Percentiles rank a stretch among this genome's conserved stretches.
Evolutionary conservation across 1,140 invertebrate species (phyloP).

Genomic region (Scaptomyza montana): DNA sequence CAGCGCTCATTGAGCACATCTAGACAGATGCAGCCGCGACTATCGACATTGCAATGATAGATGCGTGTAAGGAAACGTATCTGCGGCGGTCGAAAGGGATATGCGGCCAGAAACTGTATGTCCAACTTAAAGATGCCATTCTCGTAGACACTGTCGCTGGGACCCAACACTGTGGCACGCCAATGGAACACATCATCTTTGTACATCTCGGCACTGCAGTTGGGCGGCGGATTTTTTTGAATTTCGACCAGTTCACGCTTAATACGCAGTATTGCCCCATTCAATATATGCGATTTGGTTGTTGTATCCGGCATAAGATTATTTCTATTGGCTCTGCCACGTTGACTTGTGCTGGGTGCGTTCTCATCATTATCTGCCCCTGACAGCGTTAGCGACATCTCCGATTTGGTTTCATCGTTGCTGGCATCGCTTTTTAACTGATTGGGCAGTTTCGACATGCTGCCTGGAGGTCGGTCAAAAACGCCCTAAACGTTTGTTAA

Average conservation of each 20-base stretch:
- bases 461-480: background rate
- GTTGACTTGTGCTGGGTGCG: slow-evolving; percentile 33
- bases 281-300: background rate
- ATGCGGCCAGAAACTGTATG: slow-evolving; percentile 54
- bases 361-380: slow-evolving; percentile 10
- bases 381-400: background rate
- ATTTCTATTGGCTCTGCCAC: background rate
- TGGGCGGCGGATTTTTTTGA: slow-evolving; percentile 56
- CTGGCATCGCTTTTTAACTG: background rate
- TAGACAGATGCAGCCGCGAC: slow-evolving; percentile 61
- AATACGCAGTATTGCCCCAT: slow-evolving; percentile 21
- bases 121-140: slow-evolving; percentile 58
- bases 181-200: slow-evolving; percentile 54
- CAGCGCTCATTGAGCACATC: slow-evolving; percentile 66
- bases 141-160: slow-evolving; percentile 56
- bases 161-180: slow-evolving; percentile 50
- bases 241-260: slow-evolving; percentile 54
- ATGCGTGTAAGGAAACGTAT: slow-evolving; percentile 90
- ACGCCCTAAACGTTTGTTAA: slow-evolving; percentile 7
- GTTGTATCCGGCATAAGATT: background rate
- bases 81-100: slow-evolving; percentile 87
- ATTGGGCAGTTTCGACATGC: slow-evolving; percentile 9
- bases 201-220: slow-evolving; percentile 47
- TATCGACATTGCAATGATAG: slow-evolving; percentile 86
- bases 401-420: too few relatives aligned